Evolutionary conservation across 2,797 vertebrate species (phyloP), one percentile per base, ranked within the genome.

Genomic region (Cetoscarus ocellatus): DNA sequence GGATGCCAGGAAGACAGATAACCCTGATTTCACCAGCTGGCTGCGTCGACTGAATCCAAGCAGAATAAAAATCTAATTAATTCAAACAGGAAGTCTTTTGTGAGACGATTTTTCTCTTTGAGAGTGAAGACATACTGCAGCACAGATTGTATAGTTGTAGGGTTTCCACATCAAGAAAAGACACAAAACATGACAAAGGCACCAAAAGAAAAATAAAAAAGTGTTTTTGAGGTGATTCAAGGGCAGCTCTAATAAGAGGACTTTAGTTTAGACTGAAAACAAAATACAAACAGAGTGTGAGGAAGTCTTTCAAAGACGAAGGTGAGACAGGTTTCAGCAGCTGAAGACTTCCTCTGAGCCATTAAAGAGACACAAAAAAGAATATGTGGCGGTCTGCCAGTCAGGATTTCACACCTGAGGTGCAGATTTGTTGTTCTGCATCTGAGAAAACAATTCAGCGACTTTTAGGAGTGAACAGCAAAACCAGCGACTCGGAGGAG

Each of bases 1-100:
- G 56, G 38, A 66, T 74, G 79, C 47, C 78, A 84, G 69, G 38
- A 73, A 89, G 88, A 91, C 70, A 47, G 84, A 93, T 82, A 50
- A 62, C 70, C 53, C 75, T 80, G 85, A 90, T 91, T 88, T 83
- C 51, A 68, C 54, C 59, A 35, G 77, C 73, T 71, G 79, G 69
- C 78, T 68, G 75, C 47, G 64, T 50, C 67, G 60, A 63, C 74
- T 58, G 64, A 42, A 71, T 72, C 48, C 61, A 67, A 79, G 62
- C 9, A 56, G 70, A 61, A 61, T 51, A 52, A 77, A 61, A 43
- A 12, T 15, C 35, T 77, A 86, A 90, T 75, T 86, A 8, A 89
- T 87, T 87, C 84, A 67, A 64, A 57, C 12, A 4, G n/a, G 51
- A 61, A 72, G 67, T 87, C 67, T 63, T 72, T 72, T 7, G 19